A percentile compares a stretch with the other conserved stretches of the same genome.
Evolutionary conservation across 2,888 invertebrate species (phyloP).

Genomic region (Epinotia ramella): DNA sequence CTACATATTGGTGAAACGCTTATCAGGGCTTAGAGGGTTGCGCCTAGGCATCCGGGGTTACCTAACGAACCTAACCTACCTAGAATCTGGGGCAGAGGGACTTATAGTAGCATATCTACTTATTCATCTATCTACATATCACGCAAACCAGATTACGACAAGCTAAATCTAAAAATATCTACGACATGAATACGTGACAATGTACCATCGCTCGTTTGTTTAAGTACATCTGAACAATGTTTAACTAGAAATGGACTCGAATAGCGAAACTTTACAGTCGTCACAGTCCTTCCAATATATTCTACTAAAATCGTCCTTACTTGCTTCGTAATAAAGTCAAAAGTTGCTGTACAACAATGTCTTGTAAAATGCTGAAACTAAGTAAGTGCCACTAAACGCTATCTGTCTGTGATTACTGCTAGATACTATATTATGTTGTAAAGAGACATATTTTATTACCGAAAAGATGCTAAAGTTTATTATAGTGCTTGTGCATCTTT

Average conservation of each 20-base stretch:
- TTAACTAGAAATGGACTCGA: slow-evolving; percentile 10
- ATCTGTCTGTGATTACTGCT: slow-evolving; percentile 27
- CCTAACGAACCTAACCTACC: too few relatives aligned
- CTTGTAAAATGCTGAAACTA: slow-evolving; percentile 14
- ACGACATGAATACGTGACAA: not conserved
- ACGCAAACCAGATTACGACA: not conserved
- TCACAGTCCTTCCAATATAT: not conserved
- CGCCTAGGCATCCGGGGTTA: too few relatives aligned
- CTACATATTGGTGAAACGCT: too few relatives aligned
- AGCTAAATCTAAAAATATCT: not conserved
- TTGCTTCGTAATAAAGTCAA: not conserved
- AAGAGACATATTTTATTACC: slow-evolving; percentile 32
- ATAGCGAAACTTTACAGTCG: slow-evolving; percentile 13
- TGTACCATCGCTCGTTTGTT: not conserved
- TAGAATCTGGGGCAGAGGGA: too few relatives aligned
- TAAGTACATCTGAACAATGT: slow-evolving; percentile 3
- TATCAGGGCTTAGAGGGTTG: too few relatives aligned
- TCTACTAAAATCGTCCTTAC: not conserved
- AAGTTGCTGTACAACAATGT: slow-evolving; percentile 1
- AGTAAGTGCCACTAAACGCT: slow-evolving; percentile 27
- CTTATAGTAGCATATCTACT: too few relatives aligned
- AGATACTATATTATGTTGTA: slow-evolving; percentile 18
- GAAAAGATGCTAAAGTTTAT: slow-evolving; percentile 20
- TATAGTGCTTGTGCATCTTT: not conserved
- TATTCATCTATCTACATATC: too few relatives aligned